Evolutionary conservation across 2,888 invertebrate genomes (phyloP).

Genomic region (Eueremaeus valkanovi): DNA sequence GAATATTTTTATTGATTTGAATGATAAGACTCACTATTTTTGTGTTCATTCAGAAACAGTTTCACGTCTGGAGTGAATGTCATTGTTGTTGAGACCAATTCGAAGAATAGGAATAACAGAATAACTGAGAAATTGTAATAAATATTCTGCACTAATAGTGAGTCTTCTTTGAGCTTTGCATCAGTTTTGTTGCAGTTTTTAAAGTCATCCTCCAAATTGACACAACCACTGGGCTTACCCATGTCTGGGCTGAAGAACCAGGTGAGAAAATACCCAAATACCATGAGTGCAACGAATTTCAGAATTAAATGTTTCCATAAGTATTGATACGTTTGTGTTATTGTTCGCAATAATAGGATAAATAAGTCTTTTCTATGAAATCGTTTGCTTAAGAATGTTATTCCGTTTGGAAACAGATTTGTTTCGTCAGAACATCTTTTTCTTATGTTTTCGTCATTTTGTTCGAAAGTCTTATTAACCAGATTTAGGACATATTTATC

Average conservation of each 20-base stretch:
- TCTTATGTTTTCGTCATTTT: neutral
- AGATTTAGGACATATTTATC: constrained; percentile 15
- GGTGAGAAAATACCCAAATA: neutral
- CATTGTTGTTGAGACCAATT: neutral
- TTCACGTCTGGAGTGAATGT: neutral
- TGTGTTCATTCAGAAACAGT: constrained; percentile 35
- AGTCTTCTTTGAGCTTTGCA: neutral
- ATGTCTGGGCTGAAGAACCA: constrained; percentile 7
- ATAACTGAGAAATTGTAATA: constrained; percentile 2
- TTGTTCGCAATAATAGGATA: neutral
- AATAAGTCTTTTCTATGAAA: constrained; percentile 1
- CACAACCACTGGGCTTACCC: constrained; percentile 28
- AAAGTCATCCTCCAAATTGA: constrained; percentile 30
- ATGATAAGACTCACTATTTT: constrained; percentile 28
- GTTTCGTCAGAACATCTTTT: neutral
- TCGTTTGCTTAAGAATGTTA: neutral
- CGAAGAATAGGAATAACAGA: constrained; percentile 4
- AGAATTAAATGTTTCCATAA: constrained; percentile 3
- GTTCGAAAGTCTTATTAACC: neutral
- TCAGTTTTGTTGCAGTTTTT: neutral
- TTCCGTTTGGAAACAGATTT: constrained; percentile 12
- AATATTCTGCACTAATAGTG: neutral
- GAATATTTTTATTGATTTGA: neutral
- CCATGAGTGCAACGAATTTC: neutral
- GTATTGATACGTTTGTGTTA: constrained; percentile 11